Conservation (phyloP, 2,888 invertebrate species). For the Helicoverpa assulta region DNA sequence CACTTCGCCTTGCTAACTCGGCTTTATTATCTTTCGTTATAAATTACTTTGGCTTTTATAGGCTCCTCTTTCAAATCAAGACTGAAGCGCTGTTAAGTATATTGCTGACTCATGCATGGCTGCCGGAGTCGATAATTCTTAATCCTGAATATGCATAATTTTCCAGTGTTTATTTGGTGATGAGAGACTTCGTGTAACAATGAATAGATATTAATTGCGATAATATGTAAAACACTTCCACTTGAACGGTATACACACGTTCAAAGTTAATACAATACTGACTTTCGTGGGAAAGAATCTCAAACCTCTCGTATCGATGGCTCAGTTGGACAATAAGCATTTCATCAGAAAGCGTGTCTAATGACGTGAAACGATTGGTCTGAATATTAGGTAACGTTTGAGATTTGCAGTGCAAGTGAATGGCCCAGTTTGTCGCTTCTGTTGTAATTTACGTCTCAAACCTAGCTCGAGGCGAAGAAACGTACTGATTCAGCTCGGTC, state of each 20-base stretch:
- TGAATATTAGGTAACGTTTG: conserved; percentile 75
- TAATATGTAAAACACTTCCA: conserved; percentile 74
- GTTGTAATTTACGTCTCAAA: conserved; percentile 78
- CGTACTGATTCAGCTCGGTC: conserved; percentile 57
- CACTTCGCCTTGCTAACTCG: conserved; percentile 48
- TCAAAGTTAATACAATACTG: conserved; percentile 72
- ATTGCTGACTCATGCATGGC: background rate
- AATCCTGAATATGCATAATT: conserved; percentile 38
- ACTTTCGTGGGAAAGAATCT: conserved; percentile 78
- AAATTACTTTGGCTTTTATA: conserved; percentile 48
- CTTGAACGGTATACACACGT: conserved; percentile 65
- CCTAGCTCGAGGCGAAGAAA: conserved; percentile 68
- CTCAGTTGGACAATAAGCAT: conserved; percentile 68
- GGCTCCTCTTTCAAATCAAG: conserved; percentile 32
- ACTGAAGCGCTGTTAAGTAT: conserved; percentile 17
- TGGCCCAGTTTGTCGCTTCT: conserved; percentile 74
- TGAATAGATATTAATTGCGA: conserved; percentile 85
- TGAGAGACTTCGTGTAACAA: conserved; percentile 72
- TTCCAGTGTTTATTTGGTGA: conserved; percentile 30
- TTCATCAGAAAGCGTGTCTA: conserved; percentile 77
- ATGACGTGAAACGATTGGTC: conserved; percentile 75
- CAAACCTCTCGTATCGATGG: conserved; percentile 63
- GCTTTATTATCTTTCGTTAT: conserved; percentile 53
- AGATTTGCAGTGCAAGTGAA: conserved; percentile 79
- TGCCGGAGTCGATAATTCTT: background rate